Evolutionary conservation across 2,888 invertebrate genomes (phyloP).

Genomic region (Pilophorus perplexus): DNA sequence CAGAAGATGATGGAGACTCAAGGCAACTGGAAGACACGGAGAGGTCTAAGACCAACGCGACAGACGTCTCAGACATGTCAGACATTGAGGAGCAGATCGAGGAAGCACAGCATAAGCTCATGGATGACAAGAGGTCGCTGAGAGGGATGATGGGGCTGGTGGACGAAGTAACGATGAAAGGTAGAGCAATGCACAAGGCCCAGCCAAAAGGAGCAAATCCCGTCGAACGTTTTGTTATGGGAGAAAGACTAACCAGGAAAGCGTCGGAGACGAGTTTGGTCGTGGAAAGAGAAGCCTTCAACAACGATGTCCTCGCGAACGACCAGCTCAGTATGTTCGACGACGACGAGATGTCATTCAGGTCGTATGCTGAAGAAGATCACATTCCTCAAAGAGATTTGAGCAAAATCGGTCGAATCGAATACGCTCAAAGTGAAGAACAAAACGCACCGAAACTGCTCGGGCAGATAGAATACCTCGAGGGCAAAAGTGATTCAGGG

Average conservation of each 20-base stretch:
- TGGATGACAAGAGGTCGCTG: slow-evolving; percentile 7
- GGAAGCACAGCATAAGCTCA: slow-evolving; percentile 7
- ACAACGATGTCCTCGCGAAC: neutral
- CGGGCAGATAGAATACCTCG: slow-evolving; percentile 2
- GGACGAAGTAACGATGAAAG: slow-evolving; percentile 26
- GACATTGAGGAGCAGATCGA: slow-evolving; percentile 30
- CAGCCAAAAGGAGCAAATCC: too few species aligned
- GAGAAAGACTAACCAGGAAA: slow-evolving; percentile 13
- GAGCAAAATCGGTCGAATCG: neutral
- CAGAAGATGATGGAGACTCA: slow-evolving; percentile 5
- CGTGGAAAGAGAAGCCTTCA: neutral
- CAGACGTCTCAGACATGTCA: neutral
- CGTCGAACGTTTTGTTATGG: too few species aligned
- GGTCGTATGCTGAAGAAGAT: neutral
- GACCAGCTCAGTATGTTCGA: neutral
- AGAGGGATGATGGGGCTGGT: slow-evolving; percentile 15
- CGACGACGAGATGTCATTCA: neutral
- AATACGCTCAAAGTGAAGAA: neutral
- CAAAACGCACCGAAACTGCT: too few species aligned
- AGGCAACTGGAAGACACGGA: neutral
- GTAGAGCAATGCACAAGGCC: neutral
- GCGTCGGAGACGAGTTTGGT: slow-evolving; percentile 11
- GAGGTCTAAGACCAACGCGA: neutral
- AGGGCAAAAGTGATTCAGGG: too few species aligned
- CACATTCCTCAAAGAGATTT: neutral